Conservation (phyloP, 2,888 invertebrate genomes). For the Nycteola revayana region DNA sequence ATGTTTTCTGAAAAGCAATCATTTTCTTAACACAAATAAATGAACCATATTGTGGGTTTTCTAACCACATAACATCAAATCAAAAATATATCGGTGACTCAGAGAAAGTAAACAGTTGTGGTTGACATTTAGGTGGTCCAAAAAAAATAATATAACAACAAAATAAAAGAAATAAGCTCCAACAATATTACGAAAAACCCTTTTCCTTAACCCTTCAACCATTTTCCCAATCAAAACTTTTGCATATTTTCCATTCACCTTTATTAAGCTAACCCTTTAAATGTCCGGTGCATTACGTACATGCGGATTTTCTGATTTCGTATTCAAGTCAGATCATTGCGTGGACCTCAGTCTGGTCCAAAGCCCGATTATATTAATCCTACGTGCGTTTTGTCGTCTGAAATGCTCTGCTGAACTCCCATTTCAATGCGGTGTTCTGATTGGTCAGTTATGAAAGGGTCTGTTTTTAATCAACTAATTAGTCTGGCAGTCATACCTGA, state of each 20-base stretch:
- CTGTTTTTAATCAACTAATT: conserved; percentile 35
- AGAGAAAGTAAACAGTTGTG: too few relatives aligned
- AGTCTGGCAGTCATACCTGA: too few relatives aligned
- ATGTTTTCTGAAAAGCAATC: too few relatives aligned
- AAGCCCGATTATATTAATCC: conserved; percentile 65
- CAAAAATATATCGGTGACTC: too few relatives aligned
- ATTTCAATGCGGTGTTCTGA: conserved; percentile 32
- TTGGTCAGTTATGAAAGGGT: conserved; percentile 33
- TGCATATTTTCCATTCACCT: conserved; percentile 19
- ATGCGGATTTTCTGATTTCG: conserved; percentile 47
- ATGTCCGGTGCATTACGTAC: conserved; percentile 24
- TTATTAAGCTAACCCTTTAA: conserved; percentile 29
- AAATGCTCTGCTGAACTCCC: conserved; percentile 36
- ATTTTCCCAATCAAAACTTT: conserved; percentile 2
- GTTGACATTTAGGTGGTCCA: too few relatives aligned
- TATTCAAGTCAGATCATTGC: conserved; percentile 59
- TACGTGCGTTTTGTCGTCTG: conserved; percentile 59
- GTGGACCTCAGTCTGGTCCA: conserved; percentile 55
- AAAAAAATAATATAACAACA: too few relatives aligned
- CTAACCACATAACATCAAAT: too few relatives aligned
- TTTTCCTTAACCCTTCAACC: neutral
- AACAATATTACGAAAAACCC: neutral
- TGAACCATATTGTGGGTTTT: too few relatives aligned
- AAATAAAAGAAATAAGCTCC: too few relatives aligned
- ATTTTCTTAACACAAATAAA: too few relatives aligned